Evolutionary conservation across 1,140 invertebrate genomes (phyloP), one percentile per base, ranked within the genome.

Genomic region (Nylanderia fulva): DNA sequence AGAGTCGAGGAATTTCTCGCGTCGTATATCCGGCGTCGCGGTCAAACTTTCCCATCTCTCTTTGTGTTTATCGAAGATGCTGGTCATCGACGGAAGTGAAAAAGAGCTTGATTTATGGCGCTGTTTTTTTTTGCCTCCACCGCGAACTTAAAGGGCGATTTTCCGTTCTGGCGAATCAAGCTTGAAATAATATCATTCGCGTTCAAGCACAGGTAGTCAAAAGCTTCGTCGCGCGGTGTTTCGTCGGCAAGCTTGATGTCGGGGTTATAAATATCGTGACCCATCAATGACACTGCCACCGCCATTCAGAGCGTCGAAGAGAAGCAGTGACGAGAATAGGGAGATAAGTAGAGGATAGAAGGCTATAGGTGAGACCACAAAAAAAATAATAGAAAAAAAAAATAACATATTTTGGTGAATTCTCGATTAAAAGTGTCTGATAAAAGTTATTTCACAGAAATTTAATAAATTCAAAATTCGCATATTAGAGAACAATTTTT

Each of bases 221-320:
- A 90, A 86, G 89, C 79, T 80, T 66, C 52, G 36, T 52, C 69
- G 45, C 54, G 89, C 87, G 88, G 72, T 86, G 88, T 86, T 86
- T 69, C 85, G 69, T 69, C 77, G 83, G 24, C 52, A 66, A 69
- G 64, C 36, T 80, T 82, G 24, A 82, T 39, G 66, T 71, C 39
- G 8, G 39, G 18, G 89, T 89, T 93, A 92, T 93, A 93, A 93
- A 93, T 93, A 92, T 79, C 80, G 71, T 85, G 86, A 87, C 64
- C 91, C 88, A 93, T 92, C 92, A 93, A 93, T 93, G 91, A 91
- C 88, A 85, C 87, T 80, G 77, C 85, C 84, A 86, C 85, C 79
- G 87, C 90, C 92, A 92, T 93, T 93, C 92, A 92, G 75, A 89
- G 52, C 66, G 27, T 48, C 63, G 48, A 45, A 39, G 64, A 76